phyloP scores from a whole-genome alignment of 2,113 vertebrate genomes.

The Phrynosoma blainvillii region DNA sequence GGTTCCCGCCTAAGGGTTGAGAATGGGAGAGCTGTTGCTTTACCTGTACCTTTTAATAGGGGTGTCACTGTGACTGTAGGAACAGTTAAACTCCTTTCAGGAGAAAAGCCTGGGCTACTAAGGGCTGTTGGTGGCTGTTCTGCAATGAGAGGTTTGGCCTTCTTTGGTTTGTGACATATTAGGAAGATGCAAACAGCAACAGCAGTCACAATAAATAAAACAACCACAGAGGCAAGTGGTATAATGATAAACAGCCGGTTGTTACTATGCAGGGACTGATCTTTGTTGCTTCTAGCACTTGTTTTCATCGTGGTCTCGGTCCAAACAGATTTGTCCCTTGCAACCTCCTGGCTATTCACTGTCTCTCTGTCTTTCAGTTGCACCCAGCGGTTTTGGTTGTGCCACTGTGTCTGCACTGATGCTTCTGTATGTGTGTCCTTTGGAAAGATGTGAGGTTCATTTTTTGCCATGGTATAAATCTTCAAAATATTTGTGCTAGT shows the following conservation, averaged over 20 bases:
- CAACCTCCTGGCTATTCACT: slow-evolving; percentile 60
- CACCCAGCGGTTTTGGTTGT: slow-evolving; percentile 76
- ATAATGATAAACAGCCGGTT: slow-evolving; percentile 78
- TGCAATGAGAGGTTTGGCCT: slow-evolving; percentile 64
- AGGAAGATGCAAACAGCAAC: slow-evolving; percentile 75
- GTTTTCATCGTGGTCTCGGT: slow-evolving; percentile 67
- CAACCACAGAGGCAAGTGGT: slow-evolving; percentile 72
- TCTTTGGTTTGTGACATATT: slow-evolving; percentile 75
- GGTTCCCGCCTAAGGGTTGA: slow-evolving; percentile 47
- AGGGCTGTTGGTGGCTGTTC: slow-evolving; percentile 38
- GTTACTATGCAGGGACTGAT: slow-evolving; percentile 68
- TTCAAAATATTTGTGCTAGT: slow-evolving; percentile 49
- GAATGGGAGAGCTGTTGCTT: slow-evolving; percentile 57
- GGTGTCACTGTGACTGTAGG: slow-evolving; percentile 87
- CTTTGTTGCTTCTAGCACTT: slow-evolving; percentile 68
- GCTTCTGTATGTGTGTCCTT: slow-evolving; percentile 55
- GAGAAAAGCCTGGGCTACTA: slow-evolving; percentile 52
- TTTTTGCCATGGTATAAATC: slow-evolving; percentile 50
- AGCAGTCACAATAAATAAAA: slow-evolving; percentile 78
- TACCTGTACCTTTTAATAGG: slow-evolving; percentile 67
- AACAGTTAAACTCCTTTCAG: slow-evolving; percentile 76
- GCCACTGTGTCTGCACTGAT: slow-evolving; percentile 67
- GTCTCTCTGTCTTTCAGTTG: slow-evolving; percentile 58
- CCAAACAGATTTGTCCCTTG: slow-evolving; percentile 58
- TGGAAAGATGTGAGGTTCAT: slow-evolving; percentile 33